Evolutionary conservation across 2,888 invertebrate species (phyloP).

Genomic region (Epicampocera succincta): DNA sequence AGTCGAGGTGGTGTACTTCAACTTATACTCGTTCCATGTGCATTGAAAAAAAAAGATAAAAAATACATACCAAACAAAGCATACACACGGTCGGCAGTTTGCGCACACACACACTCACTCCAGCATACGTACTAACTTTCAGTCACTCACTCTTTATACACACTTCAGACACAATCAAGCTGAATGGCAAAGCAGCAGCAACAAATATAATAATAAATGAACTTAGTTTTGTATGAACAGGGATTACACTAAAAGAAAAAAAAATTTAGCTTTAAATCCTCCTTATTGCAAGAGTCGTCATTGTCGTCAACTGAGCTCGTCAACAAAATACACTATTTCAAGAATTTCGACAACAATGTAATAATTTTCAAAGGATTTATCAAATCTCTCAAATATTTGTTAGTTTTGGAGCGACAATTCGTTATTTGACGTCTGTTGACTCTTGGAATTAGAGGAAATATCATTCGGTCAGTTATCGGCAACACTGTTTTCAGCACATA

Average conservation of each 20-base stretch:
- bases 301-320: no score
- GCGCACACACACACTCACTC: constrained; percentile 27
- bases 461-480: no score
- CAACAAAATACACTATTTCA: no score
- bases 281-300: no score
- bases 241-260: constrained; percentile 31
- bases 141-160: constrained; percentile 57
- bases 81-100: constrained; percentile 35
- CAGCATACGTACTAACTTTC: constrained; percentile 10
- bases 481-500: no score
- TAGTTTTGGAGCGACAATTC: no score
- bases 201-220: constrained; percentile 49
- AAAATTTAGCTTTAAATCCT: no score
- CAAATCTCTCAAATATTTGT: no score
- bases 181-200: constrained; percentile 55
- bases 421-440: no score
- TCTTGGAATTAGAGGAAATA: no score
- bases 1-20: constrained; percentile 65
- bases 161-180: constrained; percentile 64
- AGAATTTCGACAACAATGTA: no score
- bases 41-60: constrained; percentile 36
- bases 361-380: no score
- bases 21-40: constrained; percentile 60
- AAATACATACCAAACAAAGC: constrained; percentile 33
- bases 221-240: constrained; percentile 42